These are phyloP conservation scores for Apostichopus californicus DNA, from an alignment of 35 echinoderm and acorn worm species.

Conservation along the genomic window DNA sequence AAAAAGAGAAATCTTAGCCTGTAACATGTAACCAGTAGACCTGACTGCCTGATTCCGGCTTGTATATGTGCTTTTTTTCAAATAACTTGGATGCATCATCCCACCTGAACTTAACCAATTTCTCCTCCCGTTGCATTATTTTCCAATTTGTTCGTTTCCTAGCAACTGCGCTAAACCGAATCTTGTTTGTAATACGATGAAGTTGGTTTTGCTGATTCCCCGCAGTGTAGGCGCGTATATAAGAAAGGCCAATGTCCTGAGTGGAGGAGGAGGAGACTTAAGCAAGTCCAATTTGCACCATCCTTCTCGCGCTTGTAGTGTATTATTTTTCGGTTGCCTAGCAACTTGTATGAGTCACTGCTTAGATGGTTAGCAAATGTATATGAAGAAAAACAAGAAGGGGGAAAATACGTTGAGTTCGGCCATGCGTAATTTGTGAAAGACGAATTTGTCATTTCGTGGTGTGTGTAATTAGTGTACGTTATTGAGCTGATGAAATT, in stretches of 20 bases:
- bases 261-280: neutral
- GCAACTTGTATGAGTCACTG: slow-evolving; percentile 32
- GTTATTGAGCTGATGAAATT: neutral
- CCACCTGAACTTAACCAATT: too few species aligned
- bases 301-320: neutral
- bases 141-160: neutral
- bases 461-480: slow-evolving; percentile 23
- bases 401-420: slow-evolving; percentile 9
- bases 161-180: neutral
- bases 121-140: neutral
- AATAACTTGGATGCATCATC: too few species aligned
- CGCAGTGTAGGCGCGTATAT: neutral
- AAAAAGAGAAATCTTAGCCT: too few species aligned
- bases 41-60: too few species aligned
- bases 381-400: neutral
- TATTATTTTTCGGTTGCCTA: slow-evolving; percentile 21
- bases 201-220: neutral
- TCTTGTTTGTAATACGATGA: neutral
- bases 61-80: too few species aligned
- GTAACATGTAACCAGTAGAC: too few species aligned
- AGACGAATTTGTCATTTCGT: slow-evolving; percentile 19
- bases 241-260: slow-evolving; percentile 15
- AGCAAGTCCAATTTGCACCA: slow-evolving; percentile 43
- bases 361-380: neutral
- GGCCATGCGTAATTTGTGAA: slow-evolving; percentile 37